phyloP scores from a whole-genome alignment of 2,888 invertebrate genomes.

The Pomacea canaliculata region DNA sequence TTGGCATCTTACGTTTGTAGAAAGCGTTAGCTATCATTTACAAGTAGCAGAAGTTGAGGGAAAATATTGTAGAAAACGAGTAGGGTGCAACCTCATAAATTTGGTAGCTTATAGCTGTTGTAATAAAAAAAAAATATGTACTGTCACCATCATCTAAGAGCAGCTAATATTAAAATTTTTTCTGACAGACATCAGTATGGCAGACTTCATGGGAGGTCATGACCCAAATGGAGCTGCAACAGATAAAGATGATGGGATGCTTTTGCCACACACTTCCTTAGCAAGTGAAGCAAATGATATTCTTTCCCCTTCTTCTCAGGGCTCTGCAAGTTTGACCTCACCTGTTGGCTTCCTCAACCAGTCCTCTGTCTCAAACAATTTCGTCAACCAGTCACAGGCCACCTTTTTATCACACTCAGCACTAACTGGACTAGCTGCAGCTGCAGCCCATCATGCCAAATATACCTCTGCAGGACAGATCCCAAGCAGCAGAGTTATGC shows the following conservation, averaged over 20 bases:
- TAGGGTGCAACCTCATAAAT: too few relatives aligned
- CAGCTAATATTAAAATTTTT: too few relatives aligned
- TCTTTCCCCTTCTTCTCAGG: constrained; percentile 8
- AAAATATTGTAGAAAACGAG: too few relatives aligned
- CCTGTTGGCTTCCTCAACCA: constrained; percentile 12
- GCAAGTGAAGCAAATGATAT: constrained; percentile 12
- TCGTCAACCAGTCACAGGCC: constrained; percentile 8
- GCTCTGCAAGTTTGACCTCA: not conserved
- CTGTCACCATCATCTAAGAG: too few relatives aligned
- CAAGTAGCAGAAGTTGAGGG: too few relatives aligned
- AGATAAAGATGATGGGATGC: constrained; percentile 19
- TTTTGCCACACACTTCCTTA: constrained; percentile 22
- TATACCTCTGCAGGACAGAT: constrained; percentile 9
- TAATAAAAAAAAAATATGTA: too few relatives aligned
- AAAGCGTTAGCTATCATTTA: too few relatives aligned
- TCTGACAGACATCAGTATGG: constrained; percentile 6
- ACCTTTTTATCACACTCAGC: constrained; percentile 18
- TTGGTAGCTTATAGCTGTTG: too few relatives aligned
- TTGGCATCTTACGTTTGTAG: too few relatives aligned
- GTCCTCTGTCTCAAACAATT: not conserved
- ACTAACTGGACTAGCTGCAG: constrained; percentile 16
- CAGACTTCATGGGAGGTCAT: constrained; percentile 18
- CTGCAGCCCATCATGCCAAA: constrained; percentile 21
- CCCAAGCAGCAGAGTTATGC: not conserved
- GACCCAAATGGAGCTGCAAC: not conserved